phyloP scores from a whole-genome alignment of 2,888 invertebrate species.

The Cordilura impudica region DNA sequence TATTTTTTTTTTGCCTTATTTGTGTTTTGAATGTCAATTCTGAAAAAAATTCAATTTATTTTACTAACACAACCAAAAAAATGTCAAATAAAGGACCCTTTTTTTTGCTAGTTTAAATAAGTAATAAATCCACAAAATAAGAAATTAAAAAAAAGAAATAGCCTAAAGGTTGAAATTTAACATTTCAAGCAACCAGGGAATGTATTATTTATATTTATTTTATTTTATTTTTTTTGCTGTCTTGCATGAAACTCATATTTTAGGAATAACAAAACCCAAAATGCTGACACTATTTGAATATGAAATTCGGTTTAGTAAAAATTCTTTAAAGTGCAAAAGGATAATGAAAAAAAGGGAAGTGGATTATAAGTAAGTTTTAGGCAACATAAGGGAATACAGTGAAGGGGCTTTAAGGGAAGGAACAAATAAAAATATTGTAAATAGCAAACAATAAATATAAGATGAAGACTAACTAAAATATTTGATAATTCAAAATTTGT shows the following conservation, averaged over 20 bases:
- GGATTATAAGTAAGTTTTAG: slow-evolving; percentile 25
- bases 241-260: slow-evolving; percentile 37
- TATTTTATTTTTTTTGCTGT: background rate
- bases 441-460: no score
- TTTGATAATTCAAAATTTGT: no score
- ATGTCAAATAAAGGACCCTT: slow-evolving; percentile 32
- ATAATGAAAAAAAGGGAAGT: slow-evolving; percentile 10
- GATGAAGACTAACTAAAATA: no score
- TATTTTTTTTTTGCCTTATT: slow-evolving; percentile 17
- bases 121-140: slow-evolving; percentile 51
- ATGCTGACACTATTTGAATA: slow-evolving; percentile 54
- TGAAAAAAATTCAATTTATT: slow-evolving; percentile 44
- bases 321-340: background rate
- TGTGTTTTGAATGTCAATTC: slow-evolving; percentile 47
- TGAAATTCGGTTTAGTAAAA: slow-evolving; percentile 30
- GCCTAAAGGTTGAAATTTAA: slow-evolving; percentile 45
- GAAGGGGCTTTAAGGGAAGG: background rate
- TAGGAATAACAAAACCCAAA: slow-evolving; percentile 27
- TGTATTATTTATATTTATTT: no score
- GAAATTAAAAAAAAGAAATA: slow-evolving; percentile 37
- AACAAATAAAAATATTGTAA: background rate
- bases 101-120: slow-evolving; percentile 26
- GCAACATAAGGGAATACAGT: background rate
- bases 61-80: background rate
- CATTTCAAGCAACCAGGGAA: slow-evolving; percentile 9